phyloP scores from a whole-genome alignment of 2,888 invertebrate genomes.

The Galerucella nymphaeae region DNA sequence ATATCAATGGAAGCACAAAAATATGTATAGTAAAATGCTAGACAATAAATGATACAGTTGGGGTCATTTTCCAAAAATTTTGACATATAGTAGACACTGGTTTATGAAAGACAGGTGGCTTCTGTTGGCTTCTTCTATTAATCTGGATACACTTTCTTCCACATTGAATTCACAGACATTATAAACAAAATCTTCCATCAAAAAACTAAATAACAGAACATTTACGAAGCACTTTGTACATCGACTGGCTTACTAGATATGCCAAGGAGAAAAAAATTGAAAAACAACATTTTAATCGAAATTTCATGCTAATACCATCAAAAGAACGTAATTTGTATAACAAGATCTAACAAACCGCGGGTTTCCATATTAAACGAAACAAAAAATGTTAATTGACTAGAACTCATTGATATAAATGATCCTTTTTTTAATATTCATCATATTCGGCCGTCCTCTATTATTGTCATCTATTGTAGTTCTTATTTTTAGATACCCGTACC shows the following conservation, averaged over 20 bases:
- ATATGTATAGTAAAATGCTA: background rate
- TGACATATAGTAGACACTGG: too few species aligned
- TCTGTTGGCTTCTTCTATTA: too few species aligned
- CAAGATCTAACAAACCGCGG: conserved; percentile 1
- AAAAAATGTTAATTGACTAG: conserved; percentile 3
- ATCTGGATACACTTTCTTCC: too few species aligned
- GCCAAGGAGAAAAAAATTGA: background rate
- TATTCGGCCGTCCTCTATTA: background rate
- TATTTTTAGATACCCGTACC: background rate
- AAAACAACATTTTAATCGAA: background rate
- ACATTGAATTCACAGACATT: too few species aligned
- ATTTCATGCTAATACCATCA: conserved; percentile 1
- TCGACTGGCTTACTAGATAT: background rate
- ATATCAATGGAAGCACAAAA: too few species aligned
- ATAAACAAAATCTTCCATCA: too few species aligned
- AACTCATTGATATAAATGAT: conserved; percentile 18
- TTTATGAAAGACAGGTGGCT: too few species aligned
- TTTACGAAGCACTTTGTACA: background rate
- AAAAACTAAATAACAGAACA: too few species aligned
- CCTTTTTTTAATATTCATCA: conserved; percentile 5
- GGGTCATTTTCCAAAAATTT: too few species aligned
- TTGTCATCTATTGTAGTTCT: conserved; percentile 4
- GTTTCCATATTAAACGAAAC: conserved; percentile 1
- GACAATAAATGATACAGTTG: background rate
- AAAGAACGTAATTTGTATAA: background rate